phyloP scores from a whole-genome alignment of 1,140 invertebrate species.

The Potamilus streckersoni region DNA sequence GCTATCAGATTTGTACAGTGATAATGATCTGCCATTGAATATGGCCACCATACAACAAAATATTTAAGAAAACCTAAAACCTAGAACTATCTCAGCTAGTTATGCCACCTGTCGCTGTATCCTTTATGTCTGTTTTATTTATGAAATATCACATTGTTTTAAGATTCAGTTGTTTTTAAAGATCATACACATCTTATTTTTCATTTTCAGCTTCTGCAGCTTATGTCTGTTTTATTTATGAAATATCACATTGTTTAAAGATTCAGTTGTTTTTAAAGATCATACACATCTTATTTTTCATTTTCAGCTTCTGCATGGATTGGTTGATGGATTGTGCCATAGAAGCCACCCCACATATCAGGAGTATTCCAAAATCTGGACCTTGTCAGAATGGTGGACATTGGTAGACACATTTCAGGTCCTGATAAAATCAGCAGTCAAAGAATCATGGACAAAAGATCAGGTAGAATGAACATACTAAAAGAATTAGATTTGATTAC shows the following conservation, averaged over 20 bases:
- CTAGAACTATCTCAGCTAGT: neutral
- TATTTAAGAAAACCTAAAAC: too few species aligned
- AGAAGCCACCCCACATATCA: constrained; percentile 38
- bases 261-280: too few species aligned
- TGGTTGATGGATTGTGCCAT: constrained; percentile 48
- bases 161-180: too few species aligned
- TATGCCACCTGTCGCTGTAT: neutral
- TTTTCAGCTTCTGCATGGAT: constrained; percentile 45
- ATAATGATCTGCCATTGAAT: too few species aligned
- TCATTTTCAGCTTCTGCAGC: constrained; percentile 45
- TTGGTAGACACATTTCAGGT: constrained; percentile 36
- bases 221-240: too few species aligned
- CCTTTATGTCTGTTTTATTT: neutral
- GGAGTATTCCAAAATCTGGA: constrained; percentile 45
- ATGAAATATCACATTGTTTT: neutral
- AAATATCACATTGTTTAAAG: too few species aligned
- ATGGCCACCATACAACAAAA: too few species aligned
- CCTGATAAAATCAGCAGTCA: constrained; percentile 39
- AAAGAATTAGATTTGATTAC: neutral
- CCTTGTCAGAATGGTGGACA: constrained; percentile 54
- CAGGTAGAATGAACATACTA: constrained; percentile 36
- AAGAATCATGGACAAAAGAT: constrained; percentile 52
- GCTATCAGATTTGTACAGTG: too few species aligned
- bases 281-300: too few species aligned
- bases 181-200: too few species aligned